phyloP scores from a whole-genome alignment of 2,888 invertebrate species.

The Troides oblongomaculatus region DNA sequence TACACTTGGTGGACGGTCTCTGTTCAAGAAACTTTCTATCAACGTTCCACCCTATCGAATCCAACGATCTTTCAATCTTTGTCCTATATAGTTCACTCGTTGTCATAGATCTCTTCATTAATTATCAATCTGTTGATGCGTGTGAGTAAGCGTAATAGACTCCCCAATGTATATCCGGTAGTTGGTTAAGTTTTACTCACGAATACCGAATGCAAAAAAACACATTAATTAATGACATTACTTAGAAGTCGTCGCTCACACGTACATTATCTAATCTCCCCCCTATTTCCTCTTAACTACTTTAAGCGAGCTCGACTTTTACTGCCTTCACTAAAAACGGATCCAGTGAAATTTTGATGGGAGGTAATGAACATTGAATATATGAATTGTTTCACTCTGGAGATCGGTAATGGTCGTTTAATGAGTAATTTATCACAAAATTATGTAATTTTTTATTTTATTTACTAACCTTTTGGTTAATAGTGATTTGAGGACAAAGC shows the following conservation, averaged over 20 bases:
- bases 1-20: too few relatives aligned
- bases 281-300: slow-evolving; percentile 56
- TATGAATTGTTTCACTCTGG: not conserved
- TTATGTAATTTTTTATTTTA: too few relatives aligned
- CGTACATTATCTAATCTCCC: slow-evolving; percentile 57
- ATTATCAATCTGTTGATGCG: too few relatives aligned
- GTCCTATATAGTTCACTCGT: too few relatives aligned
- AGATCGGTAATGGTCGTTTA: too few relatives aligned
- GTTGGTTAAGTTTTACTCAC: slow-evolving; percentile 6
- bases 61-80: too few relatives aligned
- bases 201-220: slow-evolving; percentile 29
- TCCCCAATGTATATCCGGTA: slow-evolving; percentile 6
- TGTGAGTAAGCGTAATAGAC: not conserved
- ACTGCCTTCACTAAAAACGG: slow-evolving; percentile 38
- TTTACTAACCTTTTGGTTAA: too few relatives aligned
- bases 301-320: slow-evolving; percentile 41
- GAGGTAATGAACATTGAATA: slow-evolving; percentile 35
- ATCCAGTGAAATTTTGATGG: slow-evolving; percentile 38
- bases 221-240: slow-evolving; percentile 51
- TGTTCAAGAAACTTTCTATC: too few relatives aligned
- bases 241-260: slow-evolving; percentile 40
- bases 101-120: too few relatives aligned
- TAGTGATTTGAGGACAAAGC: too few relatives aligned
- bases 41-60: too few relatives aligned
- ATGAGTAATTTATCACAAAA: too few relatives aligned